Percentiles rank a stretch among this genome's conserved stretches.
Evolutionary conservation across 2,113 vertebrate genomes (phyloP).

Genomic region (Chaenogobius annularis): DNA sequence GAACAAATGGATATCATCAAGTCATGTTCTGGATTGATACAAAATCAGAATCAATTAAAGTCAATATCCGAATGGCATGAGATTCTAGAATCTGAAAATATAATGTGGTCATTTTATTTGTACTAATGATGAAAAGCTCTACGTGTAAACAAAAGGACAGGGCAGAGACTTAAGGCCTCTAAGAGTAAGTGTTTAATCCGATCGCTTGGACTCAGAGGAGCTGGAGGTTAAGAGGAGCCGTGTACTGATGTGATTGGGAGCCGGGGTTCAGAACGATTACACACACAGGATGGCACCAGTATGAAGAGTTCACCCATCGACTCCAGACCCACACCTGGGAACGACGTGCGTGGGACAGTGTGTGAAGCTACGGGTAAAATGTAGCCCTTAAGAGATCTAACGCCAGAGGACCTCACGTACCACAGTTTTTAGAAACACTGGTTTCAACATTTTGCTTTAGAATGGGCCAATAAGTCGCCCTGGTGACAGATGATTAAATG

Average conservation of each 20-base stretch:
- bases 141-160: not conserved
- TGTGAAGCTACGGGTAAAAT: too few relatives aligned
- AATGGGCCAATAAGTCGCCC: not conserved
- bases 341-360: too few relatives aligned
- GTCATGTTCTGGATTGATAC: too few relatives aligned
- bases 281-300: not conserved
- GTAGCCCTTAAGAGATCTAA: too few relatives aligned
- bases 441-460: not conserved
- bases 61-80: not conserved
- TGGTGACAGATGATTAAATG: conserved; percentile 1
- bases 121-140: not conserved
- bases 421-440: not conserved
- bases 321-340: too few relatives aligned
- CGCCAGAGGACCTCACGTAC: too few relatives aligned
- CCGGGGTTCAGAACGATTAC: not conserved
- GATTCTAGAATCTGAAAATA: not conserved
- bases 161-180: not conserved
- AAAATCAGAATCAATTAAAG: too few relatives aligned
- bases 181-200: conserved; percentile 2
- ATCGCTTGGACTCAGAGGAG: not conserved
- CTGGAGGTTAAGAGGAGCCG: not conserved
- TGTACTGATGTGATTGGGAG: not conserved
- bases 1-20: too few relatives aligned
- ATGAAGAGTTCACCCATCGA: not conserved
- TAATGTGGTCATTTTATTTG: not conserved